Evolutionary conservation across 1,140 invertebrate species (phyloP), one percentile per base, ranked within the genome.

Genomic region (Leptopilina boulardi): DNA sequence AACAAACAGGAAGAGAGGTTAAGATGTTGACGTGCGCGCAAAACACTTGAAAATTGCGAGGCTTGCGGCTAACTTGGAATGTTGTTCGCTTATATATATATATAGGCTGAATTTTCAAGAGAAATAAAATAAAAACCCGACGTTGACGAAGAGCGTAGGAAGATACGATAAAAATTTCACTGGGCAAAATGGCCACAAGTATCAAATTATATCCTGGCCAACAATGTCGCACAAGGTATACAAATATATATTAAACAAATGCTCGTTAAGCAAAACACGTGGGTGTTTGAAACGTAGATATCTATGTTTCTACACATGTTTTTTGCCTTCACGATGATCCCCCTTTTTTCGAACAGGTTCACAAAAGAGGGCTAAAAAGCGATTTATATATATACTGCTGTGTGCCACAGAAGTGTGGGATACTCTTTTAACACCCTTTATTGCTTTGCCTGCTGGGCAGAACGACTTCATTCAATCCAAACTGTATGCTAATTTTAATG

Each of bases 271-370:
- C n/a, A n/a, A 74, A 54, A 0, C 70, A 75, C 75, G 84, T 84
- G 75, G 84, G 84, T 79, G 83, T 83, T 73, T 30, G 5, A 9
- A 80, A 80, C 79, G 82, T 80, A 79, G 75, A 74, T 74, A 77
- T 80, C 83, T 74, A 79, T 81, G 84, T 83, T 51, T 80, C 77
- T 66, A 80, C 81, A 82, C 79, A 74, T 80, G 78, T 81, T 75
- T 79, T 80, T 77, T 75, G 44, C n/a, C n/a, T n/a, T n/a, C n/a
- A 76, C 73, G 70, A 71, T 77, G 74, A 70, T 56, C 73, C 11
- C 41, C 9, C 41, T 18, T n/a, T 51, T n/a, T n/a, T n/a, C n/a
- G 9, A 1, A 2, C 41, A 42, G 41, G 10, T 13, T 42, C 41
- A n/a, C 30, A 34, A 47, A 11, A 18, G 47, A 51, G 47, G 47